phyloP scores from a whole-genome alignment of 2,888 invertebrate genomes.

The Rhingia rostrata region DNA sequence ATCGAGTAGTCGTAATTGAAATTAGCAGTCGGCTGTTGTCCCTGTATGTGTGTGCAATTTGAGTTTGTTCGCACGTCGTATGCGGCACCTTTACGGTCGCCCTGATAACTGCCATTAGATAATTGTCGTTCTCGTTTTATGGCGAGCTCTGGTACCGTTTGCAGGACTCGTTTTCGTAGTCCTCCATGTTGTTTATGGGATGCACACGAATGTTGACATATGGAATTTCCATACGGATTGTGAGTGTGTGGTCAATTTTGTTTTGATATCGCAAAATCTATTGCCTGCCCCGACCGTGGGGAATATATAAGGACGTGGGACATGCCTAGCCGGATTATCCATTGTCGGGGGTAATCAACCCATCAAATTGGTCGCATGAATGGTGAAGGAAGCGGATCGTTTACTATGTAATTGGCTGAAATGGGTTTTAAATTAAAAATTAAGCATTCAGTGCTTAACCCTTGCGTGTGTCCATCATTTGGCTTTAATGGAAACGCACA shows the following conservation, averaged over 20 bases:
- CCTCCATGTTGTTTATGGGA: slow-evolving; percentile 17
- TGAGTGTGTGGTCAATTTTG: slow-evolving; percentile 45
- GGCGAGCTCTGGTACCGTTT: slow-evolving; percentile 18
- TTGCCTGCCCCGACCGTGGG: slow-evolving; percentile 17
- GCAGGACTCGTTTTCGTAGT: not conserved
- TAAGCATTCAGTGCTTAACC: slow-evolving; percentile 24
- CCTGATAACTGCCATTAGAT: slow-evolving; percentile 64
- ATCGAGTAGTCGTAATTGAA: slow-evolving; percentile 61
- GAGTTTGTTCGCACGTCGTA: slow-evolving; percentile 63
- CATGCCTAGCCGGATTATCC: slow-evolving; percentile 24
- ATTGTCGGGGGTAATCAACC: slow-evolving; percentile 34
- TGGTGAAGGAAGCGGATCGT: slow-evolving; percentile 44
- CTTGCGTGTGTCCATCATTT: not conserved
- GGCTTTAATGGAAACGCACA: not conserved
- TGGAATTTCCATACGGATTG: slow-evolving; percentile 41
- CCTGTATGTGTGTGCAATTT: slow-evolving; percentile 23
- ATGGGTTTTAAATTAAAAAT: slow-evolving; percentile 66
- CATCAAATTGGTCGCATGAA: slow-evolving; percentile 44
- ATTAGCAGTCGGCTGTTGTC: slow-evolving; percentile 51
- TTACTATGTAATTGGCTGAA: slow-evolving; percentile 64
- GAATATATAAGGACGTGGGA: slow-evolving; percentile 2
- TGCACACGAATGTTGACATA: slow-evolving; percentile 53
- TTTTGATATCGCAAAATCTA: slow-evolving; percentile 53
- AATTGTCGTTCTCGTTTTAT: slow-evolving; percentile 67
- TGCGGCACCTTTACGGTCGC: slow-evolving; percentile 61